Percentiles rank a stretch among this genome's conserved stretches.
Conservation (phyloP, 1,140 invertebrate species). For the Paralvinella palmiformis region DNA sequence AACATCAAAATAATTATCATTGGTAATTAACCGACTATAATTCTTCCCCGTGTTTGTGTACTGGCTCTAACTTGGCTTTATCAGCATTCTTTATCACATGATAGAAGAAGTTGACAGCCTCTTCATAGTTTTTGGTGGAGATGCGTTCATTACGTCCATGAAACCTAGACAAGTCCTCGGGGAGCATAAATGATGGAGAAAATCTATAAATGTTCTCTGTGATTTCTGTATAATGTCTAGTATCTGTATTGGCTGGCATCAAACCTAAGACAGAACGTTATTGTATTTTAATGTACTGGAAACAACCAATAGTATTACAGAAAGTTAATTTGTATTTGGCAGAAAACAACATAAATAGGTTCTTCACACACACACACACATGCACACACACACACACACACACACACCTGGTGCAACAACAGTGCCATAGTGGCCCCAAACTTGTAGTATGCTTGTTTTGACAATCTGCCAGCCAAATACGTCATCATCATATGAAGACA, state of each 20-base stretch:
- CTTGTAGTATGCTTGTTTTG: slow-evolving; percentile 50
- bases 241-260: slow-evolving; percentile 57
- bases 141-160: slow-evolving; percentile 58
- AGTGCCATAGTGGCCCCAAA: slow-evolving; percentile 43
- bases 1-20: no score
- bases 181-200: slow-evolving; percentile 49
- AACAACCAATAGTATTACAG: no score
- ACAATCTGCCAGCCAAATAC: slow-evolving; percentile 53
- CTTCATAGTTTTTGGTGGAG: slow-evolving; percentile 51
- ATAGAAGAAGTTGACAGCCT: slow-evolving; percentile 56
- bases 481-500: slow-evolving; percentile 50
- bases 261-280: no score
- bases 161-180: slow-evolving; percentile 47
- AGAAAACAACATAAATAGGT: no score
- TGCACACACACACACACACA: neutral
- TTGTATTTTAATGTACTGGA: no score
- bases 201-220: slow-evolving; percentile 55
- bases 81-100: slow-evolving; percentile 55
- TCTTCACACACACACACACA: no score
- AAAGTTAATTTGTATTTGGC: no score
- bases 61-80: neutral
- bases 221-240: slow-evolving; percentile 52
- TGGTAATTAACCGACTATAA: no score
- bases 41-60: neutral
- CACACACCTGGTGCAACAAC: slow-evolving; percentile 52